These are phyloP conservation scores for Rhynchophorus ferrugineus DNA, from an alignment of 1,140 invertebrate species.

Conservation along the genomic window DNA sequence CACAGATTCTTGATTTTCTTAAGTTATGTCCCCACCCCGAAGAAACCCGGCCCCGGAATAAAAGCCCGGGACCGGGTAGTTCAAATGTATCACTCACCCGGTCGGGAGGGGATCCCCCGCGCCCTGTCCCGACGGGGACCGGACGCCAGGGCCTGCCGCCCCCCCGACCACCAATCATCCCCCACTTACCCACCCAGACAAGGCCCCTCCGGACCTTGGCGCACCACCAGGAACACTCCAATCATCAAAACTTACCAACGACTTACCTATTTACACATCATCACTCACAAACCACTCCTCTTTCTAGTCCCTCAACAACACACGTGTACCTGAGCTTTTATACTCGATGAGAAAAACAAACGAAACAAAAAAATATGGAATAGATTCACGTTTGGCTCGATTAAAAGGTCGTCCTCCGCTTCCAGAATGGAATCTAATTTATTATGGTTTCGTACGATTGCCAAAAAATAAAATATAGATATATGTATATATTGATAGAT, in stretches of 20 bases:
- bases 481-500: too few species aligned
- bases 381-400: too few species aligned
- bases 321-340: constrained; percentile 33
- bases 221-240: constrained; percentile 34
- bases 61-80: constrained; percentile 15
- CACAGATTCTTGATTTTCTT: constrained; percentile 38
- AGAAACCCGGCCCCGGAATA: constrained; percentile 19
- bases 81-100: constrained; percentile 12
- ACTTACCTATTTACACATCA: constrained; percentile 15
- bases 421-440: too few species aligned
- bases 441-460: too few species aligned
- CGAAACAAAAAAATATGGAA: too few species aligned
- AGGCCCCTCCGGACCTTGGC: constrained; percentile 37
- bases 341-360: constrained; percentile 30
- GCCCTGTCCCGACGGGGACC: background rate
- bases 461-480: too few species aligned
- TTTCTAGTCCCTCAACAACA: constrained; percentile 28
- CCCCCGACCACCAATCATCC: constrained; percentile 19
- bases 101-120: too few species aligned
- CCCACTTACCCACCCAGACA: constrained; percentile 29
- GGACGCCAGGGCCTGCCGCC: background rate
- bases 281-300: constrained; percentile 5
- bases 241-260: constrained; percentile 33
- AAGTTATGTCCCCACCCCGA: constrained; percentile 17
- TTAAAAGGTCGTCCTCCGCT: too few species aligned